Evolutionary conservation across 2,888 invertebrate genomes (phyloP).

Genomic region (Lochmaea crataegi): DNA sequence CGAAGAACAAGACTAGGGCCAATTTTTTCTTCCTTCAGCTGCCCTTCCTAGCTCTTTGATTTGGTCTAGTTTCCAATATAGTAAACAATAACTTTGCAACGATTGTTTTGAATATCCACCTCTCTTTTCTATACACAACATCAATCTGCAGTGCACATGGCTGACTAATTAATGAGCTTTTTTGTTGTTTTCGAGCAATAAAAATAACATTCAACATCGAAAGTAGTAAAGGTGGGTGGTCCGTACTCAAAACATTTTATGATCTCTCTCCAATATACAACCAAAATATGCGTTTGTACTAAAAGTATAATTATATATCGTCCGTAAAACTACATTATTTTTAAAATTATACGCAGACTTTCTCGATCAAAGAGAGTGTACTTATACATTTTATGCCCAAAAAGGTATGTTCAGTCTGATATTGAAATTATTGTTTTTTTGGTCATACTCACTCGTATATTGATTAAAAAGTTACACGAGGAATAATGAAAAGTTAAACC

Average conservation of each 20-base stretch:
- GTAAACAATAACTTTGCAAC: neutral
- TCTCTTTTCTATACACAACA: neutral
- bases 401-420: too few relatives aligned
- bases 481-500: neutral
- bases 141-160: slow-evolving; percentile 51
- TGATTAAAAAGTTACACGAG: too few relatives aligned
- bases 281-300: slow-evolving; percentile 39
- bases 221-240: slow-evolving; percentile 53
- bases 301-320: slow-evolving; percentile 17
- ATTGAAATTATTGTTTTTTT: neutral
- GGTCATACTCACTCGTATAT: neutral
- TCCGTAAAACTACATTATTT: slow-evolving; percentile 24
- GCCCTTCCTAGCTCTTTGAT: too few relatives aligned
- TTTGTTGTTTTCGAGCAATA: slow-evolving; percentile 53
- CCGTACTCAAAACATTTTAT: slow-evolving; percentile 51
- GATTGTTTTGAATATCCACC: neutral
- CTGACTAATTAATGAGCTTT: slow-evolving; percentile 56
- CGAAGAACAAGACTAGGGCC: too few relatives aligned
- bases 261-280: slow-evolving; percentile 52
- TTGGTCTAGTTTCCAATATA: neutral
- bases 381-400: too few relatives aligned
- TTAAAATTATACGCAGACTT: neutral
- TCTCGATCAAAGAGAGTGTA: neutral
- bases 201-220: slow-evolving; percentile 50
- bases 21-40: too few relatives aligned